Evolutionary conservation across 2,888 invertebrate species (phyloP), one percentile per base, ranked within the genome.

Genomic region (Andrena haemorrhoa): DNA sequence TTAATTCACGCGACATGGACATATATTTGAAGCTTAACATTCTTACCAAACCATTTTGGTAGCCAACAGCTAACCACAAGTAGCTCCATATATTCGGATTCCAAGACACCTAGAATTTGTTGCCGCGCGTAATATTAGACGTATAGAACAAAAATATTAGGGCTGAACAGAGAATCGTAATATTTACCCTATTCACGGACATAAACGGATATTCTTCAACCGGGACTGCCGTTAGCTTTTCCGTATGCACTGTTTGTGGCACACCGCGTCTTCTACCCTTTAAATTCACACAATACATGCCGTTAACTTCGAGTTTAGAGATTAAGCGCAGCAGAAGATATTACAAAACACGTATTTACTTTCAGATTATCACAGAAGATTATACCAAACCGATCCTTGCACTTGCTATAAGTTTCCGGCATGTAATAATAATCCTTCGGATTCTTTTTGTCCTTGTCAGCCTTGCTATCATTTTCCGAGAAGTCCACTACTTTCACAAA

Each of bases 31-130:
- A 92, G 75, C 90, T 87, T 56, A 93, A 83, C 33, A 94, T 81
- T 75, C 94, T 88, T 26, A 94, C 91, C 23, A 95, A 86, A 7
- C 95, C 95, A 80, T 94, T 94, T 82, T 95, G 94, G 65, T 94
- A 94, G 12, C 94, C 94, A 7, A 90, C 90, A 31, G 94, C 93
- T 1, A 95, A 79, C 94, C 94, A 94, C 20, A 94, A 86, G 83
- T 94, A 94, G 82, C 94, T 94, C 87, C 93, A 93, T 7, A 91
- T 76, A 84, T 95, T 95, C n/a, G 94, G 94, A 89, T 95, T 95
- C 94, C 94, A 95, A 1, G 93, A 60, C 56, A 88, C 58, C 88
- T 88, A 58, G n/a, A 61, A 73, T 71, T 41, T 41, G 20, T 68
- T 47, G 26, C 60, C 33, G 23, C 35, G 71, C 53, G 31, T 47